Evolutionary conservation across 2,888 invertebrate genomes (phyloP), one percentile per base, ranked within the genome.

Genomic region (Sinohyriopsis cumingii): DNA sequence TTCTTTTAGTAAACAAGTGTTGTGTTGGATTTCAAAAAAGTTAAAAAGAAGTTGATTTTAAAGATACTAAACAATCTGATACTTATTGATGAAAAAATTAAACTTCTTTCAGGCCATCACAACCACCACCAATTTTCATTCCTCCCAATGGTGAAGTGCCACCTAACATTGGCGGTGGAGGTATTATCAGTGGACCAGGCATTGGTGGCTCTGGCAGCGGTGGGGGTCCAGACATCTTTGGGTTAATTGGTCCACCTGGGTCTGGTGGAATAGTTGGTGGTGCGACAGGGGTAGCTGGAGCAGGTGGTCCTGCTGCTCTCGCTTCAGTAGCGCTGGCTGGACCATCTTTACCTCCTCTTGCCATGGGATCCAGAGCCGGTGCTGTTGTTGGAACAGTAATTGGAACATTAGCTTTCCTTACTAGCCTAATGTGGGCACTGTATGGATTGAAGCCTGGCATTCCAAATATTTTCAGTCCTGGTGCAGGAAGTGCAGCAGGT

Each of bases 401-500:
- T 54, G 86, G 80, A 55, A 80, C 81, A 28, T 65, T 79, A 72
- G 81, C 81, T 22, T 81, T 88, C 64, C 69, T 86, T 68, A 84
- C 82, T 20, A 85, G 85, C 63, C 71, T 87, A 55, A 84, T 86
- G 82, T 88, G 87, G 87, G 87, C 87, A 1, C 80, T 86, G 64
- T 87, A 84, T 77, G 79, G 80, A 61, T 81, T 86, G 63, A 87
- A 87, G 71, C 87, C 87, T 15, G 87, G 87, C 12, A 83, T 82
- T 61, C 82, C 85, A 57, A 70, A 79, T 1, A 76, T 81, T 33
- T 71, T 80, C 53, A 80, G 76, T 57, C 73, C 82, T 4, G 73
- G 82, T 3, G 75, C 75, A 20, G 80, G 78, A 7, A 79, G 65
- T 28, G 81, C 76, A 33, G 75, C 71, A 15, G 82, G 64, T 24